Conservation (phyloP, 2,113 vertebrate genomes). For the Pandion haliaetus region DNA sequence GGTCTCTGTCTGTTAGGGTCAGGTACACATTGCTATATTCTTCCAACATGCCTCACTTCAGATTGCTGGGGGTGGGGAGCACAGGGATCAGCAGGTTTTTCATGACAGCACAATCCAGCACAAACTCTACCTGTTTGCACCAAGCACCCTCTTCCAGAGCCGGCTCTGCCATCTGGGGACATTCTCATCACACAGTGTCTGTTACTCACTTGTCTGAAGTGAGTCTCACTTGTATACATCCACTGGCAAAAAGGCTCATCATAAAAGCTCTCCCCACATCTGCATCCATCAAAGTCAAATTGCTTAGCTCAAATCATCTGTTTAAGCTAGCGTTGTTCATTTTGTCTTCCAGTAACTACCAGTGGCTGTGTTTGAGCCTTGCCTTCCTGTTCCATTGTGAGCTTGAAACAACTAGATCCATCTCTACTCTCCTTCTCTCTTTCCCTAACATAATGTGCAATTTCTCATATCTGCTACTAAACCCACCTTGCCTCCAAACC, state of each 20-base stretch:
- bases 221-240: background rate
- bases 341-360: background rate
- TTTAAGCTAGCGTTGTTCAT: background rate
- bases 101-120: background rate
- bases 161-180: background rate
- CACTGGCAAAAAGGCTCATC: background rate
- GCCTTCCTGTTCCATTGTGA: background rate
- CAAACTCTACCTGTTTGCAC: background rate
- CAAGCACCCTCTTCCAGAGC: background rate
- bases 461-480: background rate
- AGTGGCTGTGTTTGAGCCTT: background rate
- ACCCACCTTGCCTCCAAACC: background rate
- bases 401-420: background rate
- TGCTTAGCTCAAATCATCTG: background rate
- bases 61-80: background rate
- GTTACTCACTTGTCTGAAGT: background rate
- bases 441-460: background rate
- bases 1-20: background rate
- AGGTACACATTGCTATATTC: background rate
- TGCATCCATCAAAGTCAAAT: background rate
- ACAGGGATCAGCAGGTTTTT: background rate
- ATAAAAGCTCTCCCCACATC: background rate
- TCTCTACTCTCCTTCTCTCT: background rate
- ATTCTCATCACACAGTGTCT: background rate
- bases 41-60: background rate